A percentile compares a stretch with the other conserved stretches of the same genome.
phyloP scores from a whole-genome alignment of 2,797 vertebrate species.

The Lateolabrax maculatus region DNA sequence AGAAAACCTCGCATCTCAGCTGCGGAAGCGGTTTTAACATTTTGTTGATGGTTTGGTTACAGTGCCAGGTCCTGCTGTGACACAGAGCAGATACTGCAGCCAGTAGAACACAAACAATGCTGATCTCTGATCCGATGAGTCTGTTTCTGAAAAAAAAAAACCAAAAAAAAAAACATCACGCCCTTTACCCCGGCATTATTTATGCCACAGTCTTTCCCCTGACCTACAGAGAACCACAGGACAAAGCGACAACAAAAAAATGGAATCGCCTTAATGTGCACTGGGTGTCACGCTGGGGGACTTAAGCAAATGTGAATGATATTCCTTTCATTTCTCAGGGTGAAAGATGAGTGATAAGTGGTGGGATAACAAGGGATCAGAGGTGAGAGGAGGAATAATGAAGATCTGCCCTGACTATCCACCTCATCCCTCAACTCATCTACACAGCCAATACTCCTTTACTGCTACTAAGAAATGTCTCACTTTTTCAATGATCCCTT shows the following conservation, averaged over 20 bases:
- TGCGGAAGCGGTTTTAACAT: conserved; percentile 20
- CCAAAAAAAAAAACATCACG: too few relatives aligned
- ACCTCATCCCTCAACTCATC: conserved; percentile 38
- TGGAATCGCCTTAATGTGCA: conserved; percentile 51
- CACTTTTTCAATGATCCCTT: conserved; percentile 6
- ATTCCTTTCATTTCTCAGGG: conserved; percentile 56
- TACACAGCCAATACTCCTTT: conserved; percentile 23
- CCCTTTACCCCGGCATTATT: conserved; percentile 16
- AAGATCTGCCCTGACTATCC: conserved; percentile 55
- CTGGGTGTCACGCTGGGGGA: conserved; percentile 58
- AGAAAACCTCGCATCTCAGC: conserved; percentile 37
- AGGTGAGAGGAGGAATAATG: conserved; percentile 64
- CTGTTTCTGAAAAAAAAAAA: too few relatives aligned
- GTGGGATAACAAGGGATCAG: conserved; percentile 75
- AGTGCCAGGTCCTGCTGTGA: conserved; percentile 4
- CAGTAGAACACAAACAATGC: too few relatives aligned
- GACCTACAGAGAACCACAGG: conserved; percentile 26
- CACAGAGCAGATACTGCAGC: too few relatives aligned
- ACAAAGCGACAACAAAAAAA: conserved; percentile 51
- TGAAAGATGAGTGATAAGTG: conserved; percentile 63
- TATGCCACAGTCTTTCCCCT: conserved; percentile 19
- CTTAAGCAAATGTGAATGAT: conserved; percentile 67
- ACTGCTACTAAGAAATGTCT: conserved; percentile 3
- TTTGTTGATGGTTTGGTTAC: conserved; percentile 30
- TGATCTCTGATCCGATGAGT: too few relatives aligned